Evolutionary conservation across 2,888 invertebrate species (phyloP), one percentile per base, ranked within the genome.

Genomic region (Ischnura elegans): DNA sequence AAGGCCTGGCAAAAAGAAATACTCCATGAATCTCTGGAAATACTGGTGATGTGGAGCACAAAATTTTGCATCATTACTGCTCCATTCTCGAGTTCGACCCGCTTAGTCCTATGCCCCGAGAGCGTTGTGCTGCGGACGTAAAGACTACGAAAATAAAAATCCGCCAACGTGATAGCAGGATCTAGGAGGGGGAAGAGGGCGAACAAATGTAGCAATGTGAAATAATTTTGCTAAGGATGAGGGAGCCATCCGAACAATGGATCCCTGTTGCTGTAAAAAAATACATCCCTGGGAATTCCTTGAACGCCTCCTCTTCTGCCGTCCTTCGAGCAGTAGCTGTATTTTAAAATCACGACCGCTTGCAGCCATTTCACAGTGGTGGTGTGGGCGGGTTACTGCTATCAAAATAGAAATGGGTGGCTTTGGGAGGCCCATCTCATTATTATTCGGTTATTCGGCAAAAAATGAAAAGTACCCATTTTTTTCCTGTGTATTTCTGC

Each of bases 201-300:
- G 61, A n/a, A 61, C 21, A 16, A 6, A n/a, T n/a, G n/a, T 21
- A 61, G 8, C 19, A 61, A 61, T 6, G 61, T 61, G 61, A 61
- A 25, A n/a, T 51, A 6, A n/a, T 61, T 21, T 51, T 21, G n/a
- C n/a, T 25, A n/a, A n/a, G 25, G 76, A 1, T 76, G 4, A 36
- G 29, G n/a, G n/a, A n/a, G n/a, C n/a, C n/a, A n/a, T 25, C 25
- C n/a, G 61, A 43, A 66, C 90, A 90, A 90, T 90, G 45, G 19
- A 21, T 25, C 25, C 8, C 61, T 51, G 61, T 86, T 86, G 46
- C n/a, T 86, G 45, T 86, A 46, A n/a, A 76, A 43, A 21, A n/a
- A n/a, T n/a, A n/a, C n/a, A n/a, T n/a, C 90, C 90, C 16, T 43
- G 36, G 90, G 61, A 90, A 43, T 61, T n/a, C n/a, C n/a, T 90